Evolutionary conservation across 2,797 vertebrate genomes (phyloP), one percentile per base, ranked within the genome.

Genomic region (Lycodopsis pacificus): DNA sequence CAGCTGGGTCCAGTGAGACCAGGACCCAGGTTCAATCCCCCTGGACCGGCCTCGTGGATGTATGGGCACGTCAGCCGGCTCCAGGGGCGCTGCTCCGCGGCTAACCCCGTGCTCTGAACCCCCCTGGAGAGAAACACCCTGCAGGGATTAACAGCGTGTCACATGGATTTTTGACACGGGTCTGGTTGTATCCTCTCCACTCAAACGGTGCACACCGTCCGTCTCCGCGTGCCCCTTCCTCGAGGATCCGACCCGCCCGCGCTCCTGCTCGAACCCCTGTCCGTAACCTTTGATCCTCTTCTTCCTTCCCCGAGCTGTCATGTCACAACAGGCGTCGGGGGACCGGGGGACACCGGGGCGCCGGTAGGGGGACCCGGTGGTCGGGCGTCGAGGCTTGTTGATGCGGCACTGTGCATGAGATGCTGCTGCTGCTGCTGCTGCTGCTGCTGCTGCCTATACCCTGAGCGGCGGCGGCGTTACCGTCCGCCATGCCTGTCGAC

Each of bases 231-330:
- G 65, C 77, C 81, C 71, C 67, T 40, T 84, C 67, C 80, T 65
- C 71, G 10, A 58, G 57, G 83, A 79, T 79, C 81, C 70, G 70
- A 82, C 63, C 83, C 46, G 64, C 70, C 36, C 25, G 25, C 44
- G 22, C 66, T 84, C 86, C 84, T 68, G 77, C 67, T 73, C 5
- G 62, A 63, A 38, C 85, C 84, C 80, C 82, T 75, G 71, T 85
- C 88, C 65, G 81, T 79, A 92, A 82, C 92, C 90, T 89, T 93
- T 92, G 88, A 93, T 90, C 89, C 92, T 80, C 89, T 88, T 94
- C 91, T 92, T 94, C 77, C 92, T 94, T 81, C 89, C 93, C 88
- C 91, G 91, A 87, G 93, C 91, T 93, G 91, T 95, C 95, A 96
- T 96, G 94, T 95, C 95, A 95, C 89, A 88, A 88, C 80, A 90